Conservation (phyloP, 2,113 vertebrate genomes). For the Muntiacus muntjak region DNA sequence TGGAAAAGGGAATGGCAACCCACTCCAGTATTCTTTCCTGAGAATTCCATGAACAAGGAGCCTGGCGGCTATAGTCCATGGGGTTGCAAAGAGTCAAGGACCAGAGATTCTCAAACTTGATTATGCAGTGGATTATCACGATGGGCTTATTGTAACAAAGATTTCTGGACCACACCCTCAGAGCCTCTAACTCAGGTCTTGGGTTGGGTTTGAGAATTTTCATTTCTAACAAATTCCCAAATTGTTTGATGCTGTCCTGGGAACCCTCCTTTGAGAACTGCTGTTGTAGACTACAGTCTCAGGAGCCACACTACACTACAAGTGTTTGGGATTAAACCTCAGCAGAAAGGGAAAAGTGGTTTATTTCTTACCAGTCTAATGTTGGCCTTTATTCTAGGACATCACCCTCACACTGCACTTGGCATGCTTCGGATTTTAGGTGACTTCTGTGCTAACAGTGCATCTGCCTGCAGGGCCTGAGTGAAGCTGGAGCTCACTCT, state of each 20-base stretch:
- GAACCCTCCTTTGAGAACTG: neutral
- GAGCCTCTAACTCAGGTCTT: neutral
- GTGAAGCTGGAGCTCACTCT: neutral
- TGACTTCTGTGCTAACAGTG: neutral
- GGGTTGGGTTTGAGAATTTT: neutral
- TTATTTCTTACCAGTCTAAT: neutral
- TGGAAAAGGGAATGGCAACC: neutral
- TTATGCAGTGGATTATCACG: neutral
- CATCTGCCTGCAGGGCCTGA: neutral
- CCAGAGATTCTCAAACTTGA: neutral
- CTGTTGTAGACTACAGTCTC: neutral
- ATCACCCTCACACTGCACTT: neutral
- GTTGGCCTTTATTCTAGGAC: neutral
- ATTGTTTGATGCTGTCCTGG: neutral
- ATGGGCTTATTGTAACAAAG: neutral
- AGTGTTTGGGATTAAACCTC: neutral
- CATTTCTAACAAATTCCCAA: neutral
- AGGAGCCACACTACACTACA: neutral
- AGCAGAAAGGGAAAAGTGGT: neutral
- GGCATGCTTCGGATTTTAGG: neutral
- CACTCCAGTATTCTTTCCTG: neutral
- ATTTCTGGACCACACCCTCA: neutral
- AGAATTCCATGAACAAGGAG: neutral
- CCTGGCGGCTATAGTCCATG: accelerated
- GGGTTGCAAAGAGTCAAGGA: neutral